Evolutionary conservation across 2,888 invertebrate genomes (phyloP).

Genomic region (Dynastes maya): DNA sequence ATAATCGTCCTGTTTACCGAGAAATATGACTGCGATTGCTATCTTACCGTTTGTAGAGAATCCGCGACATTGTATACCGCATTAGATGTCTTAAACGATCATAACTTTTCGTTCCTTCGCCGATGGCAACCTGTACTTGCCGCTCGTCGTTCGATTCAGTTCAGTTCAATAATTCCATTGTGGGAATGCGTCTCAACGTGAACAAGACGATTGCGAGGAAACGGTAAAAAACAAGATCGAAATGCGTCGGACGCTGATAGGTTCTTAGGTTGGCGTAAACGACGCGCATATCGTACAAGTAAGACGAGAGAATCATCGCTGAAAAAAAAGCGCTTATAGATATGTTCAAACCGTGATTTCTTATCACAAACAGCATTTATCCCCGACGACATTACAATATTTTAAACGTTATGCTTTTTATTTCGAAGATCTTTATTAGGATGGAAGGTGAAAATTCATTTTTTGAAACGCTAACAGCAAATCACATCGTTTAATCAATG

Average conservation of each 20-base stretch:
- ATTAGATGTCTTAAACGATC: conserved; percentile 20
- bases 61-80: conserved; percentile 6
- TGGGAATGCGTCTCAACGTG: conserved; percentile 22
- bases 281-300: conserved; percentile 4
- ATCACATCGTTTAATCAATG: background rate
- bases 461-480: no score
- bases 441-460: no score
- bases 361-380: background rate
- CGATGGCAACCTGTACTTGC: background rate
- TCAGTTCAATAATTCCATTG: conserved; percentile 27
- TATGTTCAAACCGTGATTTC: background rate
- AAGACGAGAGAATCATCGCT: background rate
- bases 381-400: background rate
- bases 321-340: background rate
- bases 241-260: conserved; percentile 13
- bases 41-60: background rate
- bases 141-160: conserved; percentile 9
- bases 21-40: conserved; percentile 3
- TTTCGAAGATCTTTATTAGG: background rate
- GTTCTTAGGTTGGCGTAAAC: conserved; percentile 18
- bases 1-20: conserved; percentile 19
- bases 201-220: conserved; percentile 17
- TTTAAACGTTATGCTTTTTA: conserved; percentile 1
- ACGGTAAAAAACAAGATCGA: conserved; percentile 5
- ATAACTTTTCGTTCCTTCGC: conserved; percentile 30